phyloP scores from a whole-genome alignment of 2,797 vertebrate genomes.

The Sciurus carolinensis region DNA sequence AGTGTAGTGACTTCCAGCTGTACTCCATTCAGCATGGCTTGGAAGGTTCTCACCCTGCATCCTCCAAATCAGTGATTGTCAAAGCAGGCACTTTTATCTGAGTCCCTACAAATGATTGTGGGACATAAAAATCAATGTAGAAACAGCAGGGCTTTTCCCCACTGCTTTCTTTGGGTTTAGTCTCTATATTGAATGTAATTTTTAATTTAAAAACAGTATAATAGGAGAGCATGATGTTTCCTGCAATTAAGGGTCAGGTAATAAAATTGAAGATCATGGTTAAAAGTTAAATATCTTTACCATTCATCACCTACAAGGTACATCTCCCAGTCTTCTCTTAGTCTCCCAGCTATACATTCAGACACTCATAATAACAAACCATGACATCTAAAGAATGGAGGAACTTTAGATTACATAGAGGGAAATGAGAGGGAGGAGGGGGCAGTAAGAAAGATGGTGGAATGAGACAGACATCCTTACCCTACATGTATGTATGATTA shows the following conservation, averaged over 20 bases:
- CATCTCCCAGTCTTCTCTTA: not conserved
- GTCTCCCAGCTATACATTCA: not conserved
- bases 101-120: not conserved
- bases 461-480: no score
- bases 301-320: not conserved
- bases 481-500: no score
- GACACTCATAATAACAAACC: not conserved
- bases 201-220: not conserved
- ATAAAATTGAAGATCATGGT: not conserved
- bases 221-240: not conserved
- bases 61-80: not conserved
- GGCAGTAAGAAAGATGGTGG: no score
- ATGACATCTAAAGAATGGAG: no score
- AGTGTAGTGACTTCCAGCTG: not conserved
- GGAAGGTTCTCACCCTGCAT: accelerated
- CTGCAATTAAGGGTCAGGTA: not conserved
- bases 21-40: accelerated
- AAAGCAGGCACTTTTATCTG: not conserved
- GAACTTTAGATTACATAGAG: no score
- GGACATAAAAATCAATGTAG: accelerated
- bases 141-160: accelerated
- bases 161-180: not conserved
- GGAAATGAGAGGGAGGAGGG: no score
- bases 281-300: not conserved
- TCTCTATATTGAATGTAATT: not conserved